Percentiles rank a stretch among this genome's conserved stretches.
phyloP scores from a whole-genome alignment of 1,140 invertebrate genomes.

The Conus ventricosus region DNA sequence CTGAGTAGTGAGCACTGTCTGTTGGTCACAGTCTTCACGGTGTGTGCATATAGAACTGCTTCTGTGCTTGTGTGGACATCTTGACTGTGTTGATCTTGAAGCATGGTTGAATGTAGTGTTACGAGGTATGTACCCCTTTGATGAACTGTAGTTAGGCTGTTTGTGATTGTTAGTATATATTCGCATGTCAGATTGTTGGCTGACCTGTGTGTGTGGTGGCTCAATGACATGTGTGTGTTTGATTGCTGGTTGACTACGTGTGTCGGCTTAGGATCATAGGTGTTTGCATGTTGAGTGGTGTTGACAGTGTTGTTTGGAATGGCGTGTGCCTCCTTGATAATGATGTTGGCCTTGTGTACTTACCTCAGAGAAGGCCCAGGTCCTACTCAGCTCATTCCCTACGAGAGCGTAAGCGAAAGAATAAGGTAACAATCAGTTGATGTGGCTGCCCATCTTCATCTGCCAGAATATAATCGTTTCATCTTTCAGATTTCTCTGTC shows the following conservation, averaged over 20 bases:
- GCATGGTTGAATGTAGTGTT: neutral
- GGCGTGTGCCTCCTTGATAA: neutral
- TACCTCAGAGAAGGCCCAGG: slow-evolving; percentile 39
- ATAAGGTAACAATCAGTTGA: slow-evolving; percentile 43
- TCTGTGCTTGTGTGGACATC: neutral
- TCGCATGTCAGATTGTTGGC: neutral
- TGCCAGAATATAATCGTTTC: neutral
- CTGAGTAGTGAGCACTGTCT: no score
- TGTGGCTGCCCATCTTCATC: slow-evolving; percentile 15
- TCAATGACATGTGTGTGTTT: no score
- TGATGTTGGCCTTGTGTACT: neutral
- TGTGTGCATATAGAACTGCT: no score
- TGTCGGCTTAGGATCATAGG: neutral
- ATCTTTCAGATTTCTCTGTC: neutral
- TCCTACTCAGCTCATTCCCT: slow-evolving; percentile 50
- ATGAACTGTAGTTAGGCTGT: neutral
- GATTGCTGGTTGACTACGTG: no score
- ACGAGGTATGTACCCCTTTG: neutral
- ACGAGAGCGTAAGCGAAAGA: slow-evolving; percentile 45
- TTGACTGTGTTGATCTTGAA: neutral
- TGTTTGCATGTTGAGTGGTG: neutral
- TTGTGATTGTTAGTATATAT: neutral
- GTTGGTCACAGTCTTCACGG: no score
- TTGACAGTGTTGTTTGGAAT: neutral
- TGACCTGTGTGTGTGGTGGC: neutral